Percentiles rank a stretch among this genome's conserved stretches.
Evolutionary conservation across 2,888 invertebrate species (phyloP).

Genomic region (Pterobdella sp.): DNA sequence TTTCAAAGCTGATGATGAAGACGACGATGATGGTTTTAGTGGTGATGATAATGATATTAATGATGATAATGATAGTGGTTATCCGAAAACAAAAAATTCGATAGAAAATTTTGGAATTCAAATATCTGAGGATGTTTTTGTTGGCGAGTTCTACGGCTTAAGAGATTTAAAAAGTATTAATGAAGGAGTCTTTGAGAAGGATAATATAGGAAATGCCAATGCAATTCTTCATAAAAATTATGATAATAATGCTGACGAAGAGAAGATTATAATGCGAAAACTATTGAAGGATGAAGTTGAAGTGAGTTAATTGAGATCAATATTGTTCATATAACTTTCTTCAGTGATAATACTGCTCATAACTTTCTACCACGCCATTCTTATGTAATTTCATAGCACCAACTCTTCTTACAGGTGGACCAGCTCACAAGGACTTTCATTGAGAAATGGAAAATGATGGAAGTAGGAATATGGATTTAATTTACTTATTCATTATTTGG

Average conservation of each 20-base stretch:
- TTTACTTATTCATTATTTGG: no score
- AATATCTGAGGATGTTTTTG: background rate
- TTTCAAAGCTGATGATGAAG: background rate
- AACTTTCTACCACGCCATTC: background rate
- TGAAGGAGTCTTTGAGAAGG: no score
- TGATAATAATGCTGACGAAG: background rate
- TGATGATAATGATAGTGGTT: conserved; percentile 9
- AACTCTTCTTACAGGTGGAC: conserved; percentile 15
- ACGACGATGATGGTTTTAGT: background rate
- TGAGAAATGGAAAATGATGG: conserved; percentile 23
- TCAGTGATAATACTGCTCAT: no score
- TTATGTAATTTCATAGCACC: no score
- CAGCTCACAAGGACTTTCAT: conserved; percentile 15
- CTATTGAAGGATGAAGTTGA: background rate
- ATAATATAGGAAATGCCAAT: background rate
- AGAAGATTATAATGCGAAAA: no score
- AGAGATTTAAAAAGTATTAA: background rate
- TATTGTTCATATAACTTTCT: no score
- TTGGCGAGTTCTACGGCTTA: background rate
- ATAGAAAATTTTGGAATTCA: background rate
- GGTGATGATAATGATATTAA: conserved; percentile 3
- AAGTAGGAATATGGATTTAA: background rate
- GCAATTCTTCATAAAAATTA: background rate
- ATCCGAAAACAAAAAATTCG: background rate
- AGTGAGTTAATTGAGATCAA: background rate